Base-by-base conservation (phyloP, 1,140 invertebrate genomes). In the Drosophila eugracilis region DNA sequence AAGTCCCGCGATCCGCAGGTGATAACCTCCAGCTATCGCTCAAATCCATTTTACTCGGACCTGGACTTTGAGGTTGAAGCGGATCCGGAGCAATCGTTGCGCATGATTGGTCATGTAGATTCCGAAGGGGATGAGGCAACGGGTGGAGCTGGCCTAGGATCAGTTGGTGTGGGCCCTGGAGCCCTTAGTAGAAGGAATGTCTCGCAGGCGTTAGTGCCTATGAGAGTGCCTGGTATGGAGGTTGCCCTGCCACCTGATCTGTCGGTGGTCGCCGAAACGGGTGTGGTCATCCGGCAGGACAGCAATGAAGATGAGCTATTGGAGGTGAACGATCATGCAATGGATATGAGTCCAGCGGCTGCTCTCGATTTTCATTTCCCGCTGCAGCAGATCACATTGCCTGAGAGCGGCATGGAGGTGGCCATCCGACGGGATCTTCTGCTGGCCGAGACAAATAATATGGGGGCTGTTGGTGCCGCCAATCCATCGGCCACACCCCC, bases 61-160 rank as follows among this genome's bases (percentile, higher is more conserved):
- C 92, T 94, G 6, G 94, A 95, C 80, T 95, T 94, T 92, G 94
- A 95, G 66, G 92, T 92, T 0, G 92, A 92, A 4, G 59, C 79
- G 5, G 81, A 73, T 28, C 34, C 72, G 12, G 67, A 70, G 17
- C 48, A 59, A 15, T 57, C 66, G 5, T 49, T 91, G 65, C 91
- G 86, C 14, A 92, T 91, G 81, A 89, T 91, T 24, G 83, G 79
- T 6, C 69, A 75, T n/a, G 34, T 60, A 0, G 74, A 75, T 4
- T 24, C 72, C 3, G 78, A 86, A 7, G 63, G 53, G 0, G 70
- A 73, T 6, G 52, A 88, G 5, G 81, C 65, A 19, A 62, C 81
- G 17, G 80, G 75, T 10, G 86, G 60, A 4, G 53, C 65, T 6
- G 39, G 44, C 17, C 17, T 0, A 66, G 71, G 2, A 52, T 71